Evolutionary conservation across 2,888 invertebrate species (phyloP).

Genomic region (Tineola bisselliella): DNA sequence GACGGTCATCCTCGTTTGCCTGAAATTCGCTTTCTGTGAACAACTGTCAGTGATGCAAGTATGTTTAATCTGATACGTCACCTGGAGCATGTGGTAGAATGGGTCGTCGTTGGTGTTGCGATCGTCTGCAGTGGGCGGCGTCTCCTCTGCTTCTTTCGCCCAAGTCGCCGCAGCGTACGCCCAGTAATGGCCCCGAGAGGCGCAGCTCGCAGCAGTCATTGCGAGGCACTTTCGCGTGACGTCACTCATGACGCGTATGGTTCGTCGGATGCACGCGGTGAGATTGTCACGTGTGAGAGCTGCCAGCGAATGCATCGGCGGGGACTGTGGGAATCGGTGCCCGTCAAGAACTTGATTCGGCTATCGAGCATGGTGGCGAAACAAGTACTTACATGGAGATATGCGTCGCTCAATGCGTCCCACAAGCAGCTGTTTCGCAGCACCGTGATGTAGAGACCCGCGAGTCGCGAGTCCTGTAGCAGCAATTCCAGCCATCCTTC

Average conservation of each 20-base stretch:
- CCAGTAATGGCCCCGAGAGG: conserved; percentile 33
- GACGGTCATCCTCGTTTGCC: neutral
- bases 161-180: conserved; percentile 22
- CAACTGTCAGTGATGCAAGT: neutral
- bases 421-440: neutral
- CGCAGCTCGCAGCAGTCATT: neutral
- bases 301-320: neutral
- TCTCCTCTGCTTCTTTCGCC: conserved; percentile 27
- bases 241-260: too few relatives aligned
- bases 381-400: neutral
- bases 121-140: conserved; percentile 16
- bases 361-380: too few relatives aligned
- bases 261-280: neutral
- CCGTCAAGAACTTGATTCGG: too few relatives aligned
- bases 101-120: conserved; percentile 31
- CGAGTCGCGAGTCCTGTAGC: neutral
- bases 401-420: neutral
- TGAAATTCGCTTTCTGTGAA: too few relatives aligned
- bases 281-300: neutral
- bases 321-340: neutral
- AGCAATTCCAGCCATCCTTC: too few relatives aligned
- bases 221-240: neutral
- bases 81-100: conserved; percentile 38
- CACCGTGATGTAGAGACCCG: neutral
- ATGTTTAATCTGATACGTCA: conserved; percentile 15